phyloP scores from a whole-genome alignment of 1,140 invertebrate species.

The Drosophila ercepeae region DNA sequence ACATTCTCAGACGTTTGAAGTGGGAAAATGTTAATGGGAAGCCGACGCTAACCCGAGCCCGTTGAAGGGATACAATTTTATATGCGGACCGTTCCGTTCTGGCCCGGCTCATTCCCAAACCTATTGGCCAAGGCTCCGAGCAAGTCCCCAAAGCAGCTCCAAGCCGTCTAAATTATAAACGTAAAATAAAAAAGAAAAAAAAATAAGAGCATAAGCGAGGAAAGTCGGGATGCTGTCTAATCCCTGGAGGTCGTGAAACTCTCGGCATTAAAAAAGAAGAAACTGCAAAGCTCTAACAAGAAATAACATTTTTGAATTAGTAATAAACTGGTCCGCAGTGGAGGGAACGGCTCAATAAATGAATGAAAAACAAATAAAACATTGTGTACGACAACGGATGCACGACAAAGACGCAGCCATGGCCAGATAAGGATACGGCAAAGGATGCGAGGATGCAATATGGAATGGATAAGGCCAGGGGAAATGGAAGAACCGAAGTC shows the following conservation, averaged over 20 bases:
- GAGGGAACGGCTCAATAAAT: conserved; percentile 63
- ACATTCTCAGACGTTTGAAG: conserved; percentile 33
- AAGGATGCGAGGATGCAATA: conserved; percentile 12
- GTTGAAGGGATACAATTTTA: conserved; percentile 10
- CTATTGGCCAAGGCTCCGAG: conserved; percentile 17
- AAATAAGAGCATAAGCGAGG: conserved; percentile 31
- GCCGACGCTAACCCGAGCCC: conserved; percentile 23
- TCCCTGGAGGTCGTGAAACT: conserved; percentile 40
- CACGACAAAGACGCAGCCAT: conserved; percentile 28
- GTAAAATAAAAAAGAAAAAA: conserved; percentile 46
- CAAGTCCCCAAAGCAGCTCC: conserved; percentile 48
- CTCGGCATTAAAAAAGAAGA: conserved; percentile 17
- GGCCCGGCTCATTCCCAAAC: not conserved
- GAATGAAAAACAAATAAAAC: conserved; percentile 80
- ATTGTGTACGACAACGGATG: conserved; percentile 45
- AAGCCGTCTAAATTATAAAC: conserved; percentile 71
- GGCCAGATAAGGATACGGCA: not conserved
- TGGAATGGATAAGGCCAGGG: conserved; percentile 49
- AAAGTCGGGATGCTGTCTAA: conserved; percentile 59
- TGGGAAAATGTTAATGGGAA: conserved; percentile 44
- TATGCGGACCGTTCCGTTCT: not conserved
- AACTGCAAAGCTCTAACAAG: conserved; percentile 68
- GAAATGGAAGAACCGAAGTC: conserved; percentile 24
- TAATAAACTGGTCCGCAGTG: conserved; percentile 73
- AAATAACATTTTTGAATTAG: conserved; percentile 79